Conservation (phyloP, 1,140 invertebrate genomes). For the Drosophila melanogaster region Release_6_plus_ISO1_MT NT_033779.5:18004001-18004500, state of each 20-base stretch:
- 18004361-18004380: neutral
- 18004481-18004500: conserved; percentile 52
- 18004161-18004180: conserved; percentile 25
- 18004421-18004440: conserved; percentile 30
- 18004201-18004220: conserved; percentile 4
- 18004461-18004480: conserved; percentile 5
- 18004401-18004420: neutral
- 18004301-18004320: too few species aligned
- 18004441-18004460: conserved; percentile 12
- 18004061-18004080: conserved; percentile 41
- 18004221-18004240: neutral
- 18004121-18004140: conserved; percentile 20
- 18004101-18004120: conserved; percentile 72
- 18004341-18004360: neutral
- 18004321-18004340: neutral
- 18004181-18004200: conserved; percentile 3
- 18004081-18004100: conserved; percentile 61
- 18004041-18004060: conserved; percentile 74
- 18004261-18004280: neutral
- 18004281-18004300: too few species aligned
- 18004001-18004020: conserved; percentile 75
- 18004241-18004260: neutral
- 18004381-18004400: neutral
- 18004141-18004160: conserved; percentile 15
- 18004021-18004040: conserved; percentile 71